These are phyloP conservation scores for Schlechtendalia chinensis DNA, from an alignment of 1,140 invertebrate genomes.

Conservation along the genomic window DNA sequence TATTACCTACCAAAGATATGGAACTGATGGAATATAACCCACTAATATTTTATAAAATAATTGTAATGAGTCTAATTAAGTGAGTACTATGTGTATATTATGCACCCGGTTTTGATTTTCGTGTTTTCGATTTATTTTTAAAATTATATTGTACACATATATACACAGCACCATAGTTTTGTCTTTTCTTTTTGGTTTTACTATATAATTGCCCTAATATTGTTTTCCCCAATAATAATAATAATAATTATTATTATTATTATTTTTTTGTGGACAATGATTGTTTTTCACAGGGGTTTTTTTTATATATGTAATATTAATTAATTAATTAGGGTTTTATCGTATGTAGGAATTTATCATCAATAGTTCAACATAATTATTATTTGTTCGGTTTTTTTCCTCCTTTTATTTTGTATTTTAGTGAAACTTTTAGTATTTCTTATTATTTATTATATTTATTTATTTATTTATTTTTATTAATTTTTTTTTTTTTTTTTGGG, in stretches of 20 bases:
- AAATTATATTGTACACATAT: too few species aligned
- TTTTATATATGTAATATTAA: conserved; percentile 30
- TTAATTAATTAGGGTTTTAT: conserved; percentile 39
- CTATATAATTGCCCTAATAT: too few species aligned
- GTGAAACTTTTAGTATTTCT: conserved; percentile 3
- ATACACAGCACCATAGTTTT: not conserved
- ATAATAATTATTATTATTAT: not conserved
- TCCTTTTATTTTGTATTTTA: conserved; percentile 12
- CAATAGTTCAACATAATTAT: not conserved
- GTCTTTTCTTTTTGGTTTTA: conserved; percentile 1
- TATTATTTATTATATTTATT: conserved; percentile 30
- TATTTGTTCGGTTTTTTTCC: conserved; percentile 30
- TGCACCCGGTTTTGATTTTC: conserved; percentile 13
- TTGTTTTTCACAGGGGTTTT: conserved; percentile 33
- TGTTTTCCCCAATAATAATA: too few species aligned
- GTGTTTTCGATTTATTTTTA: not conserved
- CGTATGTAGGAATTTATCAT: conserved; percentile 17
- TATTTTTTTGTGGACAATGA: conserved; percentile 24
- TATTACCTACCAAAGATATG: conserved; percentile 36
- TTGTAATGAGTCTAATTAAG: not conserved
- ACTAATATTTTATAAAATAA: not conserved
- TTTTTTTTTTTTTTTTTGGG: not conserved
- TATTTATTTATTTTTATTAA: not conserved
- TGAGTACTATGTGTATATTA: not conserved
- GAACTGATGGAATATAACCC: conserved; percentile 19